Conservation (phyloP, 2,113 vertebrate genomes). For the Psittacara wagleri region DNA sequence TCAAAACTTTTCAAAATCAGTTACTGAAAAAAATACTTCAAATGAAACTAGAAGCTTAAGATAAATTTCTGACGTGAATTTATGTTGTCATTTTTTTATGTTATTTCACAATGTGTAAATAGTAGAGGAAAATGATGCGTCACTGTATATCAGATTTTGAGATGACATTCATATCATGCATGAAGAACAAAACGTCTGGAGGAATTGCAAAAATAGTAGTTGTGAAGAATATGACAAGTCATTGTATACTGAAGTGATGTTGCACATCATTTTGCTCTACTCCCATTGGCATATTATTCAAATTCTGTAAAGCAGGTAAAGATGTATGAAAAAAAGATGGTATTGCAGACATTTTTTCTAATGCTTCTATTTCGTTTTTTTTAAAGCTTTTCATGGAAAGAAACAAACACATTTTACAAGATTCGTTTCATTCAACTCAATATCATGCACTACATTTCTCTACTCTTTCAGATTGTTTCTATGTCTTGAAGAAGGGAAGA, state of each 20-base stretch:
- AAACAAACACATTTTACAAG: background rate
- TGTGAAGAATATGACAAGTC: background rate
- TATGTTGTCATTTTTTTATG: background rate
- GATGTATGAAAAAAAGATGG: background rate
- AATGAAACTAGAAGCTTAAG: background rate
- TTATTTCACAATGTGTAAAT: background rate
- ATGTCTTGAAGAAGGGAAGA: background rate
- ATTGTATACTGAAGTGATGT: background rate
- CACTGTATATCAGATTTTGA: background rate
- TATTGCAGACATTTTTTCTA: background rate
- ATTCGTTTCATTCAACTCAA: background rate
- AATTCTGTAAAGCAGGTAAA: background rate
- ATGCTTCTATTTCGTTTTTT: background rate
- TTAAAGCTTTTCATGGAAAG: background rate
- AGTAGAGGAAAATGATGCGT: background rate
- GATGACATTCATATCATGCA: background rate
- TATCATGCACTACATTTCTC: background rate
- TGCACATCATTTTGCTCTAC: background rate
- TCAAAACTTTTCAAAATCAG: background rate
- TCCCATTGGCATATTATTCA: background rate
- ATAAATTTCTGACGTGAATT: background rate
- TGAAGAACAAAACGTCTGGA: background rate
- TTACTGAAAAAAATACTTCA: background rate
- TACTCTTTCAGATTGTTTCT: accelerated
- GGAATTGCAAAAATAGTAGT: background rate